These are phyloP conservation scores for Pediacus dermestoides DNA, from an alignment of 2,888 invertebrate genomes.

Conservation along the genomic window DNA sequence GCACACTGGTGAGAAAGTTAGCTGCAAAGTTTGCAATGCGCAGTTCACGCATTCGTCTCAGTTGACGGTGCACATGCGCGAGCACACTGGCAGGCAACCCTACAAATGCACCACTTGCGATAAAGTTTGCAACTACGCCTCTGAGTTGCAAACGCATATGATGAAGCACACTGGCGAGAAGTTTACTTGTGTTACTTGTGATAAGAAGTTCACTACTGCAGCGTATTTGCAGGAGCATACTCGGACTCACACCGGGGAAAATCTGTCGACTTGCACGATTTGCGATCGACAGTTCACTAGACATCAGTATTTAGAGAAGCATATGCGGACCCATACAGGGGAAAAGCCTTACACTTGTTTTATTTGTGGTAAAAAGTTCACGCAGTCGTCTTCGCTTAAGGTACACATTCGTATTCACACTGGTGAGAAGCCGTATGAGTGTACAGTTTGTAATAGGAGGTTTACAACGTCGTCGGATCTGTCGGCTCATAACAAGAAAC, in stretches of 20 bases:
- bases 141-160: slow-evolving; percentile 43
- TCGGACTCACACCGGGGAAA: slow-evolving; percentile 46
- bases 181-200: slow-evolving; percentile 42
- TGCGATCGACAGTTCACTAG: slow-evolving; percentile 54
- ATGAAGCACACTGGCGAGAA: slow-evolving; percentile 45
- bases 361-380: slow-evolving; percentile 45
- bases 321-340: slow-evolving; percentile 53
- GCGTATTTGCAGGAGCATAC: slow-evolving; percentile 44
- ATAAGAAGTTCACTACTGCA: slow-evolving; percentile 44
- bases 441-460: slow-evolving; percentile 41
- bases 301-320: slow-evolving; percentile 54
- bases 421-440: slow-evolving; percentile 45
- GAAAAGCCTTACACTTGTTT: slow-evolving; percentile 46
- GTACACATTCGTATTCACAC: slow-evolving; percentile 45
- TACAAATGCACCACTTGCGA: slow-evolving; percentile 46
- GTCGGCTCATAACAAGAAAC: slow-evolving; percentile 42
- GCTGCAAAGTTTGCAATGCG: slow-evolving; percentile 42
- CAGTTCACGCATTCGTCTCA: slow-evolving; percentile 48
- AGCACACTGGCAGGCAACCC: slow-evolving; percentile 47
- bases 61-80: slow-evolving; percentile 45
- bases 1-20: slow-evolving; percentile 55
- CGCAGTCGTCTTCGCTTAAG: slow-evolving; percentile 45
- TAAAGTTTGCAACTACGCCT: slow-evolving; percentile 44
- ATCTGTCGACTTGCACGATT: slow-evolving; percentile 46
- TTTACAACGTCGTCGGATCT: slow-evolving; percentile 46